Conservation (phyloP, 2,113 vertebrate genomes). For the Coregonus clupeaformis region DNA sequence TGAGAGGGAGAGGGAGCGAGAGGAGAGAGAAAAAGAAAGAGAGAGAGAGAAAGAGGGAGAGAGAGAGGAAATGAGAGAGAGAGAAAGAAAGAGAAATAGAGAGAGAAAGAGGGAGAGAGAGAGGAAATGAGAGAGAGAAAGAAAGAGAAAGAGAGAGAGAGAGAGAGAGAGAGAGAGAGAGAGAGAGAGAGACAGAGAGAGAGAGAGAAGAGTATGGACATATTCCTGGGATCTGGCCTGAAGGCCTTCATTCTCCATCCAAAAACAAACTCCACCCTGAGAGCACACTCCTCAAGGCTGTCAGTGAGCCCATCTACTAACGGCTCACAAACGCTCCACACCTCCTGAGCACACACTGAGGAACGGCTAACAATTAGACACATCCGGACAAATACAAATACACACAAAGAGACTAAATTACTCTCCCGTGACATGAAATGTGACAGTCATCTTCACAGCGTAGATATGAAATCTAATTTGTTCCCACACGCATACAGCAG, state of each 20-base stretch:
- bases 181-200: too few relatives aligned
- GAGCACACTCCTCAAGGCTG: background rate
- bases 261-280: constrained; percentile 30
- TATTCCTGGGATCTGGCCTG: background rate
- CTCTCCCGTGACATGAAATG: background rate
- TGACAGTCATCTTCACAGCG: background rate
- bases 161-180: too few relatives aligned
- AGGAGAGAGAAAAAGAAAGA: too few relatives aligned
- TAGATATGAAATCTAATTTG: background rate
- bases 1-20: too few relatives aligned
- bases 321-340: background rate
- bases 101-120: too few relatives aligned
- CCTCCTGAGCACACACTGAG: background rate
- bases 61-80: too few relatives aligned
- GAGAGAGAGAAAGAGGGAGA: too few relatives aligned
- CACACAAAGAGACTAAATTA: background rate
- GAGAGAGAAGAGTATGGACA: too few relatives aligned
- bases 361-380: background rate
- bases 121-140: too few relatives aligned
- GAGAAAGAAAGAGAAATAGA: too few relatives aligned
- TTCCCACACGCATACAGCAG: background rate
- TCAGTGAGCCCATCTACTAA: background rate
- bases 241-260: constrained; percentile 23
- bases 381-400: background rate
- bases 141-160: fast-evolving